Evolutionary conservation across 2,113 vertebrate species (phyloP), one percentile per base, ranked within the genome.

Genomic region (Crocuta crocuta): DNA sequence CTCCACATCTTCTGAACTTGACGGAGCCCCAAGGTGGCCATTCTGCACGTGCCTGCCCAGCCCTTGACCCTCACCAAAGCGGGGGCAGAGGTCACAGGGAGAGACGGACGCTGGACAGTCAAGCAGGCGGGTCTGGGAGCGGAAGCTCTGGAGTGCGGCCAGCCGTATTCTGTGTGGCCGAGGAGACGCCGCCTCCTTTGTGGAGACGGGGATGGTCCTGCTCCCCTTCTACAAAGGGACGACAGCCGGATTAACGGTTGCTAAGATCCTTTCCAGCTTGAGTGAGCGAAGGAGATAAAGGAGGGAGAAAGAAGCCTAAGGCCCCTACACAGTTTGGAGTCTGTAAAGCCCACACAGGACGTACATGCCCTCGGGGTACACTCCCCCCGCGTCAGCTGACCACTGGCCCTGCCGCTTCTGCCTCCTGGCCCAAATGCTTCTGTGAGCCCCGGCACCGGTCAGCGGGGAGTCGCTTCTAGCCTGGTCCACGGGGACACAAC

Each of bases 301-400:
- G 50, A 23, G n/a, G 19, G 39, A 71, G 15, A 23, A 55, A 24
- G 23, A 55, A 31, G 19, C 73, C 2, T 55, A 19, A 39, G 0
- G 0, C 10, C 10, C 39, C 45, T 24, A 2, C 23, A 26, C 45
- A 61, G 10, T 13, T 5, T 2, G 85, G 63, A 4, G 48, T 4
- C 76, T 43, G 0, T 0, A 23, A 71, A 61, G 35, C 16, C 1
- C 5, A 6, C 23, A 23, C 5, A 21, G 23, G 88, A 48, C 0
- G 3, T 1, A 9, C 0, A 2, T 0, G 2, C 58, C 4, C 5
- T 16, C 0, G 1, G 48, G 8, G 24, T 4, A 4, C 24, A 19
- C 63, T 28, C 4, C 28, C 43, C 9, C 19, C 0, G 1, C 2
- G 10, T 21, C 48, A 53, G 71, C 5, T 2, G 65, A 2, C 71